Conservation (phyloP, 2,888 invertebrate genomes). For the Gryllus longicercus region DNA sequence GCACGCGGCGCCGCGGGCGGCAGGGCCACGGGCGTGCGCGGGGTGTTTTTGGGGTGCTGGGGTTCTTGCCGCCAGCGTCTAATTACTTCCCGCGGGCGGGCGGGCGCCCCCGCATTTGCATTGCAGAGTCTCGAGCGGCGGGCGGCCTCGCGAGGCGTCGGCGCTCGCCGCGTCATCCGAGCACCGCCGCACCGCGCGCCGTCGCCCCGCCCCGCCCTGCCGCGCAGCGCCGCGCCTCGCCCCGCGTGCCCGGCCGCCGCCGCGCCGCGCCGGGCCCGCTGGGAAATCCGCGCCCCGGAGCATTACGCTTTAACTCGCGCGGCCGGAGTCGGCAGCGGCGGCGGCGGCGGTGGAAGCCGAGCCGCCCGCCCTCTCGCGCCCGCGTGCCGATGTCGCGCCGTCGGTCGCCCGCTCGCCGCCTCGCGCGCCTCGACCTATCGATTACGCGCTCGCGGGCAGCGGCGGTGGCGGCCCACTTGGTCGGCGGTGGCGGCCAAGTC, state of each 20-base stretch:
- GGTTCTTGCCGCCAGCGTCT: neutral
- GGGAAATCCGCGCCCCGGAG: conserved; percentile 17
- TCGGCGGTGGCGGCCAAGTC: neutral
- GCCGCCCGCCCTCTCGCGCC: neutral
- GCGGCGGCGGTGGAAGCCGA: neutral
- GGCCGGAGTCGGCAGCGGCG: neutral
- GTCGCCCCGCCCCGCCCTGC: neutral
- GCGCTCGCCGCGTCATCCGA: conserved; percentile 18
- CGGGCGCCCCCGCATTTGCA: conserved; percentile 17
- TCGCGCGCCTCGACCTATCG: conserved; percentile 8
- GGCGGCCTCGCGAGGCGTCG: neutral
- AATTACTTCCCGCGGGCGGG: conserved; percentile 17
- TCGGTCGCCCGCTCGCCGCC: neutral
- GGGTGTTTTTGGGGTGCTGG: neutral
- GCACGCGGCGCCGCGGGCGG: neutral
- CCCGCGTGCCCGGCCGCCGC: neutral
- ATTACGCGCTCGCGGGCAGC: neutral
- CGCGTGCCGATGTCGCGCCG: conserved; percentile 17
- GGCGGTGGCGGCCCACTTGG: conserved; percentile 17
- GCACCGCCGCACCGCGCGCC: neutral
- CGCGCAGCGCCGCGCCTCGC: neutral
- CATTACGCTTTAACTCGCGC: conserved; percentile 17
- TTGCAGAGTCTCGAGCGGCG: conserved; percentile 20
- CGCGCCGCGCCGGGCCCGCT: neutral
- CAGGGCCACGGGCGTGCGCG: neutral